Base-by-base conservation (phyloP, 2,113 vertebrate species). In the Malaclemys terrapin region DNA sequence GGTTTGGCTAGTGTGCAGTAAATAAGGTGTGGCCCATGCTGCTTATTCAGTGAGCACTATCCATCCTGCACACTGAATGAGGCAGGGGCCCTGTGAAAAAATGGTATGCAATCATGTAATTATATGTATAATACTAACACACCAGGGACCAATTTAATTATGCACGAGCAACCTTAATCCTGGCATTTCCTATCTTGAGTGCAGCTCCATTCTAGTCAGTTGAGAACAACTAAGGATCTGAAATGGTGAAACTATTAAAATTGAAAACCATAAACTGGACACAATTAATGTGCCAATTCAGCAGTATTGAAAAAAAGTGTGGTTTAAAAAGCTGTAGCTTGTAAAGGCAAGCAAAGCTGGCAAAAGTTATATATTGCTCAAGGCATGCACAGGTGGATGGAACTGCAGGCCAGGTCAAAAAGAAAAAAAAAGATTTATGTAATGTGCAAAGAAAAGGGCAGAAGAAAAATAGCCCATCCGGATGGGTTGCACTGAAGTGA, bases 361-460 rank as follows among this genome's bases (percentile, higher is more conserved):
- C 76, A 89, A 84, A 96, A 96, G 91, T 97, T 96, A 98, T 98
- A 97, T 97, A 98, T 98, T 97, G 99, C 99, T 99, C 97, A 97
- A 98, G 99, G 99, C 98, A 95, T 97, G 99, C 99, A 99, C 99
- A 99, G 99, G 99, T 99, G 99, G 99, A 99, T 98, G 98, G 97
- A 98, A 98, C 99, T 98, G 97, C 98, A 99, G 99, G 99, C 98
- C 97, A 99, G 99, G 99, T 99, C 98, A 99, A 98, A 98, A 50
- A 47, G 31, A 95, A 90, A 69, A 91, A 97, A 97, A 98, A 99
- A 99, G 99, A 99, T 99, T 99, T 99, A 99, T 99, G 99, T 98
- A 98, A 98, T 98, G 98, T 98, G 98, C 98, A 98, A 98, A 99
- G 98, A 98, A 98, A 99, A 98, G 99, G 99, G 98, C 98, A 98